Evolutionary conservation across 2,888 invertebrate species (phyloP), one percentile per base, ranked within the genome.

Genomic region (Plemyria rubiginata): DNA sequence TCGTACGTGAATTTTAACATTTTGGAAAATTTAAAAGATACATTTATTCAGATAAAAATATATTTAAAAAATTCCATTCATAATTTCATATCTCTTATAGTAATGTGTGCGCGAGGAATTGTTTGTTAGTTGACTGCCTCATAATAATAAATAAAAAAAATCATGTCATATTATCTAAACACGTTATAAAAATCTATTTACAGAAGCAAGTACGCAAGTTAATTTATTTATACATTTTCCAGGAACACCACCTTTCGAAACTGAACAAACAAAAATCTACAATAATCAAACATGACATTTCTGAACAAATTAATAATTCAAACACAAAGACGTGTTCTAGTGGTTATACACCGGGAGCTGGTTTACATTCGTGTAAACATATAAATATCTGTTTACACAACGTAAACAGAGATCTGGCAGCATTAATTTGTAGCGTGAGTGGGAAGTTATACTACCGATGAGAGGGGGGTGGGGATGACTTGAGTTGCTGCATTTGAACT

Each of bases 231-330:
- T 11, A 2, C 3, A 16, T 45, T 45, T 45, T 45, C 16, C 45
- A 8, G 45, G 45, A 45, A 16, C 15, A 16, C 11, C 36, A 38
- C 36, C 3, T 38, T 38, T 16, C 45, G 8, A 43, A 43, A 43
- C 15, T 45, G 22, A 48, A 11, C 11, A 38, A 28, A 48, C 43
- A 36, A 32, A 54, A 32, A 28, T 12, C 22, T 15, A 15, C 43
- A 15, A 11, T 11, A 15, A 15, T 60, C 65, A 69, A 65, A 68
- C 65, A 65, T 50, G 70, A 62, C 65, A 70, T 70, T 54, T 60
- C 65, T 45, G 65, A 65, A 61, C 68, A 70, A 70, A 70, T 68
- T 68, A 68, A 65, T 70, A 70, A 70, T 67, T 67, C 70, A 70
- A 70, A 69, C 62, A 69, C 53, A 51, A 66, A 63, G 52, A 60